Percentiles rank a stretch among this genome's conserved stretches.
phyloP scores from a whole-genome alignment of 2,113 vertebrate genomes.

The Tenebrosternarchus preto region DNA sequence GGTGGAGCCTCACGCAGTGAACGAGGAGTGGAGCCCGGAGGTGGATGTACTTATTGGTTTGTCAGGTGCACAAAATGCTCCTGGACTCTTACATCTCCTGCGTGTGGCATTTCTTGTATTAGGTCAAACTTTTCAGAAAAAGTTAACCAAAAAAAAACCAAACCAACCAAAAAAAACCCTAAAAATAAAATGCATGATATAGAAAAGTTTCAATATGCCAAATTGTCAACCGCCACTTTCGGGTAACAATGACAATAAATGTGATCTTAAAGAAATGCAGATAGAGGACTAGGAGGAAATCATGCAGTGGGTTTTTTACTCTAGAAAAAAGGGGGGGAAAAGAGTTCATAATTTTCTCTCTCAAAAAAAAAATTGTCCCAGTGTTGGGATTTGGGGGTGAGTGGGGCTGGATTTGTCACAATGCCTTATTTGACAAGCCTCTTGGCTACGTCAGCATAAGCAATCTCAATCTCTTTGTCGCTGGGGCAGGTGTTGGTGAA shows the following conservation, averaged over 20 bases:
- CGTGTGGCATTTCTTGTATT: conserved; percentile 31
- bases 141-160: conserved; percentile 18
- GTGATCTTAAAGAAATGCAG: conserved; percentile 52
- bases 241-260: conserved; percentile 44
- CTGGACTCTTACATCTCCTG: conserved; percentile 44
- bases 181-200: conserved; percentile 34
- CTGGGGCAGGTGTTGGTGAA: conserved; percentile 99
- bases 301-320: conserved; percentile 62
- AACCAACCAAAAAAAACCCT: conserved; percentile 30
- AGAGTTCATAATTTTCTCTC: conserved; percentile 65
- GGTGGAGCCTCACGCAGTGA: conserved; percentile 44
- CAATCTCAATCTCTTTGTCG: conserved; percentile 96
- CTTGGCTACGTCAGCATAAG: conserved; percentile 95
- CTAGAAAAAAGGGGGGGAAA: conserved; percentile 62
- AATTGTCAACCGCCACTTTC: conserved; percentile 34
- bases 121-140: conserved; percentile 23
- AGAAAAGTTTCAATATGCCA: conserved; percentile 22
- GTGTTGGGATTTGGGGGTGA: conserved; percentile 33
- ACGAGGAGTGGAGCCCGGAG: not conserved
- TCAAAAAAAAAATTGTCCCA: conserved; percentile 61
- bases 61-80: conserved; percentile 27
- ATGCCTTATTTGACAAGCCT: conserved; percentile 88
- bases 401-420: not conserved
- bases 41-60: not conserved
- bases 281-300: conserved; percentile 21